Conservation (phyloP, 2,888 invertebrate species). For the Tipula helvola region DNA sequence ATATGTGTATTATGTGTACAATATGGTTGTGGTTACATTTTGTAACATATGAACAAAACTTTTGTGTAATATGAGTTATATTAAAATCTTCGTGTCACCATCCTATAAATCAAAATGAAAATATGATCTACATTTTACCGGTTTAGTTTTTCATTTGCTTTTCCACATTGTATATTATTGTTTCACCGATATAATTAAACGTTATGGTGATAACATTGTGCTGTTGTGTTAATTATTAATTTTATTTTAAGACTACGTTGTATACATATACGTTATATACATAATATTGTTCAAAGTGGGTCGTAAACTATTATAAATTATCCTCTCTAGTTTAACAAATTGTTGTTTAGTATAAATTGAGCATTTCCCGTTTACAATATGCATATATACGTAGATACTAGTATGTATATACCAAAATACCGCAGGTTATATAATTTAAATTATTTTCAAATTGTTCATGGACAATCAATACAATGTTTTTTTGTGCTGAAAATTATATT, state of each 20-base stretch:
- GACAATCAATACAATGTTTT: background rate
- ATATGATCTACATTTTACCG: background rate
- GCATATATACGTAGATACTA: background rate
- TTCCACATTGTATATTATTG: background rate
- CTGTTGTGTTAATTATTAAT: background rate
- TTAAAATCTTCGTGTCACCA: slow-evolving; percentile 4
- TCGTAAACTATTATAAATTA: background rate
- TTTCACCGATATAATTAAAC: background rate
- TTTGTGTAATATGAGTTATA: background rate
- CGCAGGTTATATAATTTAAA: background rate
- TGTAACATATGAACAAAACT: background rate
- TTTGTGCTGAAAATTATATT: background rate
- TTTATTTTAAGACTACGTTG: background rate
- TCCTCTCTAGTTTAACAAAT: background rate
- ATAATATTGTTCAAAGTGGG: background rate
- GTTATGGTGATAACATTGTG: background rate
- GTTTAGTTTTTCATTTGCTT: background rate
- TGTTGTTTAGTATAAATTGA: background rate
- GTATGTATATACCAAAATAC: background rate
- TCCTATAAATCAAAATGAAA: background rate
- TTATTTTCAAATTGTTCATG: background rate
- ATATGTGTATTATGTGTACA: background rate
- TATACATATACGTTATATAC: background rate
- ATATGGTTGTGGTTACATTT: background rate
- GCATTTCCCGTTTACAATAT: background rate